These are phyloP conservation scores for Helostoma temminkii DNA, from an alignment of 2,797 vertebrate species.

Conservation along the genomic window DNA sequence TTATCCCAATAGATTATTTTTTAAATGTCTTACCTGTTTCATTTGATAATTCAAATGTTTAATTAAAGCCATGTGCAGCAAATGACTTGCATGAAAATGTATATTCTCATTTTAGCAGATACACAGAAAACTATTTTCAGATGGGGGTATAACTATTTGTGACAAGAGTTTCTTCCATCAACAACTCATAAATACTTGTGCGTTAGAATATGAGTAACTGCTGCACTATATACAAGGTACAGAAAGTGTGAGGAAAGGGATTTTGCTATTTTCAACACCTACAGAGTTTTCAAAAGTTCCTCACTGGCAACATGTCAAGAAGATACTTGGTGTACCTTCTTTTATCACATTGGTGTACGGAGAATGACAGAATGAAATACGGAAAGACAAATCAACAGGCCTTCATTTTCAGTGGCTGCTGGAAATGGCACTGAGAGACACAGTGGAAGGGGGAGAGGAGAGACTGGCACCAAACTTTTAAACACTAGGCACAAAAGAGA, in stretches of 20 bases:
- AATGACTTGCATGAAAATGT: neutral
- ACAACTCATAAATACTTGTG: slow-evolving; percentile 28
- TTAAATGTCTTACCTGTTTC: neutral
- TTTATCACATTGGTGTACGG: slow-evolving; percentile 34
- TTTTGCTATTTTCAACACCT: slow-evolving; percentile 63
- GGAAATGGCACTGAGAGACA: slow-evolving; percentile 49
- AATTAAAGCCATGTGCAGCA: neutral
- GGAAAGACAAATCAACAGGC: slow-evolving; percentile 46
- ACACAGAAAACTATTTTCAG: slow-evolving; percentile 19
- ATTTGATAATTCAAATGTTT: neutral
- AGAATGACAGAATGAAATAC: slow-evolving; percentile 54
- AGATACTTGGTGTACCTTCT: slow-evolving; percentile 29
- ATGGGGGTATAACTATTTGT: slow-evolving; percentile 18
- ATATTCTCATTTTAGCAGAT: slow-evolving; percentile 3
- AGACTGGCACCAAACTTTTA: slow-evolving; percentile 57
- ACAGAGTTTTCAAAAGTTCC: slow-evolving; percentile 62
- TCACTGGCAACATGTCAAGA: slow-evolving; percentile 53
- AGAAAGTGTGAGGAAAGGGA: slow-evolving; percentile 27
- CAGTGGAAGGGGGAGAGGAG: neutral
- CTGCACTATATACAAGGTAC: slow-evolving; percentile 34
- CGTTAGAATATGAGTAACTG: slow-evolving; percentile 33
- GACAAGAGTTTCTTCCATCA: slow-evolving; percentile 15
- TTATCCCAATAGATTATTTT: neutral
- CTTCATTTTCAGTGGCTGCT: slow-evolving; percentile 54
- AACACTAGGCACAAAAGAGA: slow-evolving; percentile 50